Base-by-base conservation (phyloP, 2,113 vertebrate genomes). In the Pandion haliaetus region DNA sequence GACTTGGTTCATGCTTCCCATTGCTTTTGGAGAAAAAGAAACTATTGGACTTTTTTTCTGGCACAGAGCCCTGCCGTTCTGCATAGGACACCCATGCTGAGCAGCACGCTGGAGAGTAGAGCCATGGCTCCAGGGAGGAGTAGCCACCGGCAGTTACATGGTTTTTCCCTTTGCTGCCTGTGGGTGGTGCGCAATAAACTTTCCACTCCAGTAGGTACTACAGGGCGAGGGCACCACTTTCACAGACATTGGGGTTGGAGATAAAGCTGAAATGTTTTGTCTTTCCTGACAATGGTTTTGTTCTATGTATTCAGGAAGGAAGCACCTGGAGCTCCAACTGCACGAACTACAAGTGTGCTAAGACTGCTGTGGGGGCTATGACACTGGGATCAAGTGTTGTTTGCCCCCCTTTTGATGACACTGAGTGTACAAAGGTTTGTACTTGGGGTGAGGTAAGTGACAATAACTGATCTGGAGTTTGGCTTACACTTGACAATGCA, bases 351-450 rank as follows among this genome's bases (percentile, higher is more conserved):
- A 98, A 99, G 94, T 99, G 99, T 90, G 97, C 98, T 78, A 99
- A 99, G 95, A 99, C 99, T 55, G 86, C 98, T 12, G 98, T 98
- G 26, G 99, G 99, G 77, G 98, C 98, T 6, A 88, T 98, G 95
- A 97, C 99, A 91, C 96, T 99, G 73, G 99, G 97, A 66, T 99
- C 99, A 32, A 98, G 98, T 82, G 98, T 99, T 88, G 97, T 99
- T 95, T 99, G 99, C n/a, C 99, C 99, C 10, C 99, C 99, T 14
- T 99, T 99, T 95, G 99, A 99, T 97, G 99, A 99, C 94, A 99
- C 99, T 52, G 99, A 99, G 72, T 99, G 99, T 97, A 97, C 98
- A 98, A 99, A 99, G 99, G 99, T 99, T 98, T 98, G 99, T 97
- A 97, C 38, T 96, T 87, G 91, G 89, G 57, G 23, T 74, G 77